phyloP scores from a whole-genome alignment of 1,140 invertebrate genomes.

The Aricia agestis region DNA sequence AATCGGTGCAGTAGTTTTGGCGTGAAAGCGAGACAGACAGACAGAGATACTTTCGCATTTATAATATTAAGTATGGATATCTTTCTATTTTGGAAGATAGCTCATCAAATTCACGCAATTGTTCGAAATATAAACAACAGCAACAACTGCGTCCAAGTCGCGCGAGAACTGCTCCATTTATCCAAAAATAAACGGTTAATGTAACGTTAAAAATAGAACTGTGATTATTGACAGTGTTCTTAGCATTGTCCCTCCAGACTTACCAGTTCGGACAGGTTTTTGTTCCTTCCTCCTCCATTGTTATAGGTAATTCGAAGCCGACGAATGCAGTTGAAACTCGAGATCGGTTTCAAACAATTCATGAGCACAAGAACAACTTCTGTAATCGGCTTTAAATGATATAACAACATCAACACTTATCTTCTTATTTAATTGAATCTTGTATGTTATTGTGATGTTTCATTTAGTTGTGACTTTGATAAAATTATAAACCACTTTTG shows the following conservation, averaged over 20 bases:
- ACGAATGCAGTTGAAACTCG: background rate
- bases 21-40: too few species aligned
- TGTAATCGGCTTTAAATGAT: background rate
- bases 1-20: too few species aligned
- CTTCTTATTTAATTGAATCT: background rate
- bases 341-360: background rate
- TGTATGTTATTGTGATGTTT: background rate
- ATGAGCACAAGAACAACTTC: background rate
- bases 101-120: conserved; percentile 14
- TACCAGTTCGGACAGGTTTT: conserved; percentile 49
- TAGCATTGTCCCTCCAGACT: conserved; percentile 21
- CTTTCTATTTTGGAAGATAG: conserved; percentile 23
- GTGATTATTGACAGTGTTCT: conserved; percentile 48
- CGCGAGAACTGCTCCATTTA: conserved; percentile 46
- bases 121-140: conserved; percentile 41
- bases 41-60: too few species aligned
- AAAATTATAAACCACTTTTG: background rate
- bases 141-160: conserved; percentile 34
- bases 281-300: conserved; percentile 40
- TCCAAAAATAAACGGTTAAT: conserved; percentile 55
- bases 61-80: too few species aligned
- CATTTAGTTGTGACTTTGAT: background rate
- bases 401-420: background rate
- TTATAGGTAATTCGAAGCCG: background rate
- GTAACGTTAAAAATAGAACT: conserved; percentile 50